Evolutionary conservation across 1,140 invertebrate species (phyloP), one percentile per base, ranked within the genome.

Genomic region (Oryctes rhinoceros): DNA sequence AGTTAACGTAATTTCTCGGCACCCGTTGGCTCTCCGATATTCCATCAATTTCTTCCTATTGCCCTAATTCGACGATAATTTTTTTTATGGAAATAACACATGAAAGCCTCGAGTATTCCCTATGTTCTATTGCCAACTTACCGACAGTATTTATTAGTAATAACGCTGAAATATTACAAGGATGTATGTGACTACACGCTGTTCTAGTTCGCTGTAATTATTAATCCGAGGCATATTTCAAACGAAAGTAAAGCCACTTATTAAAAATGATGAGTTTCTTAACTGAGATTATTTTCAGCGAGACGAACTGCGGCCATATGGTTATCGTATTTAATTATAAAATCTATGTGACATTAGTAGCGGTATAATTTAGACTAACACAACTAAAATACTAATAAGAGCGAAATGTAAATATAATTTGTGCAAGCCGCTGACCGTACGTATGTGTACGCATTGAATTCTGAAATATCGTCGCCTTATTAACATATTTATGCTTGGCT

Each of bases 281-380:
- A 37, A 71, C 24, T 18, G 53, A n/a, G 35, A 71, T 71, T 71
- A 71, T 71, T 71, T 71, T 71, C 18, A 71, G 53, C 15, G 53
- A 30, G 65, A 71, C 65, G 65, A 71, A 15, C 35, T 9, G 3
- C 18, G 35, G 24, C 18, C 65, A 37, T 37, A 71, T 37, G 65
- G 65, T 71, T 71, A 71, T 71, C 65, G 20, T 37, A 71, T 71
- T 71, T 71, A 35, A 71, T 71, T 71, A 71, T 71, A 24, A 71
- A 71, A 71, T 71, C 65, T 71, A 71, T 71, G 65, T 71, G 65
- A 71, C 65, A 35, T 71, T 71, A 71, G 65, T 71, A 37, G 65
- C 65, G 65, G 20, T 37, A 71, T 71, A 71, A 71, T 71, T 71
- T 24, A 24, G 20, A 71, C 37, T 71, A 71, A 71, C 65, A 24